Conservation (phyloP, 2,113 vertebrate species). For the Halcyon senegalensis region DNA sequence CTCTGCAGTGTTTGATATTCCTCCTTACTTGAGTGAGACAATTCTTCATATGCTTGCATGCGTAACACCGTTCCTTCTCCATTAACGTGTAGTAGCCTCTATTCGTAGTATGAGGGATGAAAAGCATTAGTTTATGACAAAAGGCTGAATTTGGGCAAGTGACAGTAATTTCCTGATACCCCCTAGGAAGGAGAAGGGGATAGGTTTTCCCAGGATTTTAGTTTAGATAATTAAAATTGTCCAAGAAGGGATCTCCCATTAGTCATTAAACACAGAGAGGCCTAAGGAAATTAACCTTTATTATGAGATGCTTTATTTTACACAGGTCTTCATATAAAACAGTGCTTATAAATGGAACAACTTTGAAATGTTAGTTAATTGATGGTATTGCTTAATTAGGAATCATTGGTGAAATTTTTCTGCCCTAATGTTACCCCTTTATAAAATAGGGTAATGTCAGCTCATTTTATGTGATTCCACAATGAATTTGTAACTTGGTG, state of each 20-base stretch:
- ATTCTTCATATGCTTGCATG: neutral
- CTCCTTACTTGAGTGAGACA: neutral
- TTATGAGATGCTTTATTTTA: neutral
- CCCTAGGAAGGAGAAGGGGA: neutral
- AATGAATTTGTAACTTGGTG: neutral
- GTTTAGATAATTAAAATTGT: neutral
- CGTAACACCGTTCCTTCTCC: neutral
- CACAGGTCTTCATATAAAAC: neutral
- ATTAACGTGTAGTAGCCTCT: neutral
- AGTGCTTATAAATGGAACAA: neutral
- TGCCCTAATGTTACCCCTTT: neutral
- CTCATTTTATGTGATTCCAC: neutral
- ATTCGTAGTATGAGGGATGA: neutral
- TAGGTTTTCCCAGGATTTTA: neutral
- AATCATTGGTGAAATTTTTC: neutral
- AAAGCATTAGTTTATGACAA: neutral
- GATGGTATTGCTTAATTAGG: neutral
- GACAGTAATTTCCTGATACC: neutral
- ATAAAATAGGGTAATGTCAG: neutral
- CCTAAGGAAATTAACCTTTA: neutral
- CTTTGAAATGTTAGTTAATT: neutral
- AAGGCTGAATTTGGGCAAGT: neutral
- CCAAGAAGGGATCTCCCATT: neutral
- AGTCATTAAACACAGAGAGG: neutral
- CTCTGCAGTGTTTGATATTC: neutral